Evolutionary conservation across 2,888 invertebrate species (phyloP), one percentile per base, ranked within the genome.

Genomic region (Allacma fusca): DNA sequence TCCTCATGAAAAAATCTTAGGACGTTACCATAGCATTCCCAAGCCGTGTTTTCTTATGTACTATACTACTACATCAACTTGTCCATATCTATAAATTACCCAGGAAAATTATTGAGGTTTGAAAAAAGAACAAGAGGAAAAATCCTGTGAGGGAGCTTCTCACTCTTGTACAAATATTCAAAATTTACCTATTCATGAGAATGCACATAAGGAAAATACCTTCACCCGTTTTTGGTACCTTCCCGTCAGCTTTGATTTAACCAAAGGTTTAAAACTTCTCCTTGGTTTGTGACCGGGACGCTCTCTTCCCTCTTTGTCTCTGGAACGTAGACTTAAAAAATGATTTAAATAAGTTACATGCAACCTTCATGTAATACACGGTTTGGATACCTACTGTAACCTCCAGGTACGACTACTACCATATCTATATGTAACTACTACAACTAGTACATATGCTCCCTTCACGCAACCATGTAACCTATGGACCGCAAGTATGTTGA

Each of bases 311-410:
- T 40, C 26, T n/a, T n/a, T n/a, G n/a, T n/a, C 62, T 21, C 62
- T 62, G 23, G 23, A 59, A 59, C 21, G 62, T 62, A 21, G 13
- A 21, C 62, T 62, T 24, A n/a, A 24, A 57, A 16, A 59, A 50
- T 59, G 72, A 72, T 72, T 72, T 59, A 72, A 72, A 57, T 72
- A 72, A 59, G n/a, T n/a, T 23, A 69, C 67, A 67, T 34, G 24
- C 29, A 40, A 69, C 69, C 40, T n/a, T 69, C n/a, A 21, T 67
- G 67, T 5, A 62, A 24, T 7, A n/a, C n/a, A n/a, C 21, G 59
- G 40, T 5, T 9, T 5, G 5, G 40, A 5, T 40, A 40, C 40
- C 40, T 9, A 40, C n/a, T n/a, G n/a, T n/a, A n/a, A n/a, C n/a
- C n/a, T n/a, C n/a, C n/a, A n/a, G n/a, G n/a, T n/a, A n/a, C n/a